phyloP scores from a whole-genome alignment of 2,113 vertebrate species.

The Indicator indicator region DNA sequence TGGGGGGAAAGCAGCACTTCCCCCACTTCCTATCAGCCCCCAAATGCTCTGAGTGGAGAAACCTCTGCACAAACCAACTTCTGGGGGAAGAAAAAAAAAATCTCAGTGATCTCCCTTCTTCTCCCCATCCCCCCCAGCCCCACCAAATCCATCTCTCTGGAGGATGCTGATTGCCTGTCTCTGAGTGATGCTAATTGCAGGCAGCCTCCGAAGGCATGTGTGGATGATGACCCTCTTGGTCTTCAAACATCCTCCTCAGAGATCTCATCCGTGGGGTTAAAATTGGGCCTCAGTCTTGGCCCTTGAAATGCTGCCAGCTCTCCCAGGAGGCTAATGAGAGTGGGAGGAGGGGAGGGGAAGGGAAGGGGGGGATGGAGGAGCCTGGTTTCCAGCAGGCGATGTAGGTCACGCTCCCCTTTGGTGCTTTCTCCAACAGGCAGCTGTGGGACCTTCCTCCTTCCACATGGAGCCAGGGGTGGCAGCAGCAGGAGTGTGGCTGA shows the following conservation, averaged over 20 bases:
- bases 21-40: not conserved
- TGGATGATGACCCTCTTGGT: not conserved
- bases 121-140: not conserved
- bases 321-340: not conserved
- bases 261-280: not conserved
- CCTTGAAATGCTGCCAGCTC: not conserved
- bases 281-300: not conserved
- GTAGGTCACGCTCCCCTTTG: constrained; percentile 12
- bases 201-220: too few relatives aligned
- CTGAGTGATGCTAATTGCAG: constrained; percentile 31
- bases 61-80: not conserved
- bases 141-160: not conserved
- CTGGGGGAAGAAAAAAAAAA: not conserved
- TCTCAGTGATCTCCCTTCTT: not conserved
- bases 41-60: not conserved
- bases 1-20: not conserved
- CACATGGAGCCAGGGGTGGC: not conserved
- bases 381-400: not conserved
- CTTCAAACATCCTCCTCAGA: not conserved
- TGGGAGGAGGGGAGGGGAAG: too few relatives aligned
- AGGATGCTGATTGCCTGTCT: constrained; percentile 8
- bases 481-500: not conserved
- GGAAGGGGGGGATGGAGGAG: not conserved
- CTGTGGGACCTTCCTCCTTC: constrained; percentile 25
- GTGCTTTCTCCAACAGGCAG: not conserved